Base-by-base conservation (phyloP, 1,140 invertebrate genomes). In the Achroia grisella region DNA sequence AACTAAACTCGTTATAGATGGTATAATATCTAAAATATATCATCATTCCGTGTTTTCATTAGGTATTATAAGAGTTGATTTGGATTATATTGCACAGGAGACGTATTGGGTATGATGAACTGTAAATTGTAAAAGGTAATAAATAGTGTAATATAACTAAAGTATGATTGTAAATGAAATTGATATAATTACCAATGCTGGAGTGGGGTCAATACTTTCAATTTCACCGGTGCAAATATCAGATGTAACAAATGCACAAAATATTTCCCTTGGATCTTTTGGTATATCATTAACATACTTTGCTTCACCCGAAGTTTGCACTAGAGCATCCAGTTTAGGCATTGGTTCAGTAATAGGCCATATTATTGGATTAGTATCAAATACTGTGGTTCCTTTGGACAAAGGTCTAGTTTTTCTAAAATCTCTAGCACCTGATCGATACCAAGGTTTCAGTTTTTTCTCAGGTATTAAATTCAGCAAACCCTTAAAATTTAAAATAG, bases 341-440 rank as follows among this genome's bases (percentile, higher is more conserved):
- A 92, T 60, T 0, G 91, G 89, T 69, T 93, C 86, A 50, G 86
- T 91, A 8, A 93, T 55, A 4, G 92, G 92, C 88, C 89, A 93
- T 15, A 89, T 56, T 10, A 87, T 78, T 49, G 88, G 86, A 58
- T 92, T 88, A 0, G 89, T 90, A 31, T 91, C 87, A 64, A 87
- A 93, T 11, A 87, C 85, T 61, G 93, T 91, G 17, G 78, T 85
- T 2, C 90, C 91, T 13, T 87, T 88, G 0, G 91, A 92, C 8
- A 92, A 13, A 23, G 86, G 87, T 33, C 91, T 80, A 1, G 87
- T 48, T 31, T 59, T 69, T 2, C 77, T 86, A 6, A 88, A 87
- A 44, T 86, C 88, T 34, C 44, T 60, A 0, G 56, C 56, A 15
- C 71, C 71, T n/a, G 63, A 62, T n/a, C 58, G 54, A 48, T 71